These are phyloP conservation scores for Amiota communis DNA, from an alignment of 2,888 invertebrate species.

Conservation along the genomic window DNA sequence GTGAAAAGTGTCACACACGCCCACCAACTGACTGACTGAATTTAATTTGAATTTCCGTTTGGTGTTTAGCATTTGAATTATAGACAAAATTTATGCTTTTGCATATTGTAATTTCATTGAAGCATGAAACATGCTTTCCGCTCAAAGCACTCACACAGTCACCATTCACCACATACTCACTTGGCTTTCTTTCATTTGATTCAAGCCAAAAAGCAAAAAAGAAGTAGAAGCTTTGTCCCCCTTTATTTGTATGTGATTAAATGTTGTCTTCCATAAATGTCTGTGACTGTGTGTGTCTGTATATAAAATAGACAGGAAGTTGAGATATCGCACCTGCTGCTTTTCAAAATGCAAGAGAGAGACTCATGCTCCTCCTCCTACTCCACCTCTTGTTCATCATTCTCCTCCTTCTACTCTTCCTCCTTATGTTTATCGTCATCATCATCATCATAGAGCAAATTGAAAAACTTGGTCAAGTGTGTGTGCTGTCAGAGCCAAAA, in stretches of 20 bases:
- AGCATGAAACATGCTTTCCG: constrained; percentile 42
- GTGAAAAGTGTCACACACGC: constrained; percentile 14
- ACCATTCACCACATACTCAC: not conserved
- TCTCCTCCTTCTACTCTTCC: too few relatives aligned
- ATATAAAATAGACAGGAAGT: constrained; percentile 2
- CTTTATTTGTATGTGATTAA: not conserved
- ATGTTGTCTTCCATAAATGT: not conserved
- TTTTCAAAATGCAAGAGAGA: not conserved
- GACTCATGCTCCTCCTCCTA: too few relatives aligned
- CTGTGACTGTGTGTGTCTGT: not conserved
- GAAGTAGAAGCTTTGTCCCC: not conserved
- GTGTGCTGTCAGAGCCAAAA: constrained; percentile 45
- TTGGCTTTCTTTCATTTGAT: too few relatives aligned
- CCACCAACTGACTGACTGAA: constrained; percentile 32
- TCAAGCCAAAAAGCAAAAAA: too few relatives aligned
- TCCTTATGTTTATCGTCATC: too few relatives aligned
- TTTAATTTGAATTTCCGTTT: constrained; percentile 59
- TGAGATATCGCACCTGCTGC: constrained; percentile 57
- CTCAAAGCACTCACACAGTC: not conserved
- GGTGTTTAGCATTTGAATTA: constrained; percentile 62
- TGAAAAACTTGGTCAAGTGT: constrained; percentile 59
- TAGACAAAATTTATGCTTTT: constrained; percentile 52
- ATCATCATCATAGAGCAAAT: constrained; percentile 1
- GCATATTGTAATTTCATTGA: constrained; percentile 54
- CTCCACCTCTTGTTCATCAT: too few relatives aligned